Base-by-base conservation (phyloP, 2,888 invertebrate genomes). In the Spisula subtruncata region DNA sequence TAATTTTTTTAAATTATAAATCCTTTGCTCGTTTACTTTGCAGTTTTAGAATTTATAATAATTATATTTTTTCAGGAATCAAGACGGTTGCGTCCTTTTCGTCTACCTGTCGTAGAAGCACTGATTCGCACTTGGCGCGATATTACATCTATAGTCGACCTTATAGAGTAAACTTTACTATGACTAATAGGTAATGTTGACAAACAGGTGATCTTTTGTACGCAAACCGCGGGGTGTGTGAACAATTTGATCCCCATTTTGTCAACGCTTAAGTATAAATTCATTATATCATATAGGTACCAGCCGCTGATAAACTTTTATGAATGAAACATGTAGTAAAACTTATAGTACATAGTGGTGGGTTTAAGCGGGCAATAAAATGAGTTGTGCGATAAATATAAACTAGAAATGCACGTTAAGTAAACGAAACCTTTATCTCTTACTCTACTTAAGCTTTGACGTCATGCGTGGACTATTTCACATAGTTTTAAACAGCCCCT, bases 181-280 rank as follows among this genome's bases (percentile, higher is more conserved):
- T 88, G 87, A 88, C 87, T 88, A 88, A 88, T 83, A 60, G 51
- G 56, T 41, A 75, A 82, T 88, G 87, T 88, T 88, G 87, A 88
- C 87, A 88, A 88, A 83, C 87, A 80, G 79, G 25, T n/a, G n/a
- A 81, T 83, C 87, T 88, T 82, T 88, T 79, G 80, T 79, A 32
- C 51, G 51, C 32, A 56, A 86, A 85, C 71, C 84, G 85, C 82
- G 87, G 75, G 90, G 88, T 91, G 89, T 88, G 90, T 29, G 84
- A 86, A 86, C 5, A 29, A 6, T 60, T 87, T 85, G 87, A 87
- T 85, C 90, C 87, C 87, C 51, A 4, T 71, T 71, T n/a, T 16
- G 51, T 48, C 25, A 46, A 48, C 46, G 81, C 81, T 46, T 18
- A 16, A n/a, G n/a, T 51, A 29, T 35, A 48, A 48, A 8, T 48